These are phyloP conservation scores for Papilio polyxenes DNA, from an alignment of 1,140 invertebrate genomes.

Conservation along the genomic window DNA sequence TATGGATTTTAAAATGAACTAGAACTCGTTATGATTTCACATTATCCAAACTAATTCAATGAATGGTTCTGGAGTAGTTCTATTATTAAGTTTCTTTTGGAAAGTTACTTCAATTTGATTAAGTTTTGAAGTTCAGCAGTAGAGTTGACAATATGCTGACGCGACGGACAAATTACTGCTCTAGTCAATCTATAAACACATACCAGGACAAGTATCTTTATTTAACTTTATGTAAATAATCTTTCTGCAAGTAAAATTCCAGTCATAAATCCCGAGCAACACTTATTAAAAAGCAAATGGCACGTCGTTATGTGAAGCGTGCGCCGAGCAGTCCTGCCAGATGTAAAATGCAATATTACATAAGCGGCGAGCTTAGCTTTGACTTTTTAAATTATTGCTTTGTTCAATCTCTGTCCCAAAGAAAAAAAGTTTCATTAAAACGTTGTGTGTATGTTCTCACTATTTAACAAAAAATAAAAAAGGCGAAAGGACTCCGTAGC, in stretches of 20 bases:
- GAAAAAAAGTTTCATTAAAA: neutral
- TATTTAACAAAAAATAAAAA: neutral
- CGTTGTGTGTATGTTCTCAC: neutral
- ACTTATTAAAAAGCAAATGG: constrained; percentile 24
- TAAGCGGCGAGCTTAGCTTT: neutral
- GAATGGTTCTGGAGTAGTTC: too few relatives aligned
- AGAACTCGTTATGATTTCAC: too few relatives aligned
- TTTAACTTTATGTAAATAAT: constrained; percentile 3
- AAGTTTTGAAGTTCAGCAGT: neutral
- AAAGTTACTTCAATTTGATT: too few relatives aligned
- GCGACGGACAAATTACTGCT: neutral
- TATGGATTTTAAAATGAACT: too few relatives aligned
- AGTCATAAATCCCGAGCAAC: constrained; percentile 14
- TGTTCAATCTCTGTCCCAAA: neutral
- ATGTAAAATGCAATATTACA: constrained; percentile 15
- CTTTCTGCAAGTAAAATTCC: constrained; percentile 1
- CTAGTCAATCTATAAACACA: neutral
- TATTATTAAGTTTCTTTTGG: too few relatives aligned
- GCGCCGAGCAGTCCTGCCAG: constrained; percentile 1
- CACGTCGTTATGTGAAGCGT: constrained; percentile 8
- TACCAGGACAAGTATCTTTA: neutral
- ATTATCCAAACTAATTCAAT: too few relatives aligned
- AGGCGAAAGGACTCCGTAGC: too few relatives aligned
- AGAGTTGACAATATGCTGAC: neutral
- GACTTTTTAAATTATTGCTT: constrained; percentile 12